Evolutionary conservation across 1,140 invertebrate species (phyloP).

Genomic region (Psilanteris sp.): DNA sequence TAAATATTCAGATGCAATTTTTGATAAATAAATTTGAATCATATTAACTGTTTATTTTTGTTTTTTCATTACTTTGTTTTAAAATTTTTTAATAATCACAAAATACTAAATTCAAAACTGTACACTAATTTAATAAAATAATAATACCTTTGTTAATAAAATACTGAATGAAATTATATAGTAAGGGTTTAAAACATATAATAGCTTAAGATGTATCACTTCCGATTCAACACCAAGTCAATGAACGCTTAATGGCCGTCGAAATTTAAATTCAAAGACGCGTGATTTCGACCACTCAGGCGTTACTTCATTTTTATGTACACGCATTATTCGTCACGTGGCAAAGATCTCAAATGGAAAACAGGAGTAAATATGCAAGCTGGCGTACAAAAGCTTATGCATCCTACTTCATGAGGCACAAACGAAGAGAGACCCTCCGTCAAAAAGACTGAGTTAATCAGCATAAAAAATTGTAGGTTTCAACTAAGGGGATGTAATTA

Average conservation of each 20-base stretch:
- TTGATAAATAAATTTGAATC: too few species aligned
- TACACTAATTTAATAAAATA: too few species aligned
- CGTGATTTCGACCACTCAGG: slow-evolving; percentile 23
- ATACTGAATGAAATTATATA: too few species aligned
- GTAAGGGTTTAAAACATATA: too few species aligned
- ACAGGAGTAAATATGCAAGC: slow-evolving; percentile 23
- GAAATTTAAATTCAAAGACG: slow-evolving; percentile 60
- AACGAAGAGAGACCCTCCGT: slow-evolving; percentile 12
- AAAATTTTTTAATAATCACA: too few species aligned
- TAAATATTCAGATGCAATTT: too few species aligned
- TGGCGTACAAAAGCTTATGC: slow-evolving; percentile 10
- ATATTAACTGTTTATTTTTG: too few species aligned
- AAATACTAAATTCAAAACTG: too few species aligned
- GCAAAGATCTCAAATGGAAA: slow-evolving; percentile 8
- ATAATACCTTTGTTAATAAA: too few species aligned
- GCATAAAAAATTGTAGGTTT: slow-evolving; percentile 26
- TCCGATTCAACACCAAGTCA: slow-evolving; percentile 41
- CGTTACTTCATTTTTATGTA: slow-evolving; percentile 40
- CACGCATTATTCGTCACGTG: slow-evolving; percentile 20
- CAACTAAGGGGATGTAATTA: slow-evolving; percentile 2
- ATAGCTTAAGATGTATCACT: slow-evolving; percentile 44
- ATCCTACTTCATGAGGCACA: slow-evolving; percentile 29
- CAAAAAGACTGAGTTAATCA: slow-evolving; percentile 24
- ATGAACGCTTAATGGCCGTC: slow-evolving; percentile 54
- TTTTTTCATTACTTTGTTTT: too few species aligned